phyloP scores from a whole-genome alignment of 2,888 invertebrate genomes.

The Venusia cambrica region DNA sequence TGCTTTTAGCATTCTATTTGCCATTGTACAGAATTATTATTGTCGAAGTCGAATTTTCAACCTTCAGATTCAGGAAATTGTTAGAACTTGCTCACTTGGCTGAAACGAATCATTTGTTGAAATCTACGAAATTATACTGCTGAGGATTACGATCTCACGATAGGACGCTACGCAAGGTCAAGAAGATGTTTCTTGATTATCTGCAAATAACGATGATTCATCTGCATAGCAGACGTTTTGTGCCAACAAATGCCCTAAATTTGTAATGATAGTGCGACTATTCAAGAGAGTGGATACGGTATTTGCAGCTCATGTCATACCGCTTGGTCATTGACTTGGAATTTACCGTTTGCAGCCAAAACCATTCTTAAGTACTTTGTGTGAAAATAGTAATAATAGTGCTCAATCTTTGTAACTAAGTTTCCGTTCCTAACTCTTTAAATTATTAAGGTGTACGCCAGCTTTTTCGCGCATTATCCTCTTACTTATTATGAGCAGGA shows the following conservation, averaged over 20 bases:
- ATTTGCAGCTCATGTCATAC: constrained; percentile 55
- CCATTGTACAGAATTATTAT: constrained; percentile 25
- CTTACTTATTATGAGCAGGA: too few species aligned
- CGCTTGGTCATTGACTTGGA: constrained; percentile 62
- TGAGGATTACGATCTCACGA: constrained; percentile 9
- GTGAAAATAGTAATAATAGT: constrained; percentile 6
- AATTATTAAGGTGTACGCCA: too few species aligned
- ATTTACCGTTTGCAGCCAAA: constrained; percentile 54
- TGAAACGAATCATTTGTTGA: constrained; percentile 2
- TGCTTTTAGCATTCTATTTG: constrained; percentile 32
- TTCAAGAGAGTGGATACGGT: constrained; percentile 53
- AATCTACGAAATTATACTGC: too few species aligned
- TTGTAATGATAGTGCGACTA: constrained; percentile 44
- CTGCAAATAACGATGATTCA: constrained; percentile 21
- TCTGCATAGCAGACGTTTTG: constrained; percentile 21
- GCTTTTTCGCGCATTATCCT: too few species aligned
- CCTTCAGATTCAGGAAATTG: constrained; percentile 43
- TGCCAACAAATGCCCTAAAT: constrained; percentile 43
- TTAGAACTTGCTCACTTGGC: constrained; percentile 6
- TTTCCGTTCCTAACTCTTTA: too few species aligned
- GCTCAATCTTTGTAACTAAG: constrained; percentile 1
- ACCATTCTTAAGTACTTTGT: constrained; percentile 38
- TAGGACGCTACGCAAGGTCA: constrained; percentile 25
- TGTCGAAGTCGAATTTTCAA: constrained; percentile 25
- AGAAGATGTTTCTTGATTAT: constrained; percentile 22